Base-by-base conservation (phyloP, 2,888 invertebrate genomes). In the Andrena hattorfiana region DNA sequence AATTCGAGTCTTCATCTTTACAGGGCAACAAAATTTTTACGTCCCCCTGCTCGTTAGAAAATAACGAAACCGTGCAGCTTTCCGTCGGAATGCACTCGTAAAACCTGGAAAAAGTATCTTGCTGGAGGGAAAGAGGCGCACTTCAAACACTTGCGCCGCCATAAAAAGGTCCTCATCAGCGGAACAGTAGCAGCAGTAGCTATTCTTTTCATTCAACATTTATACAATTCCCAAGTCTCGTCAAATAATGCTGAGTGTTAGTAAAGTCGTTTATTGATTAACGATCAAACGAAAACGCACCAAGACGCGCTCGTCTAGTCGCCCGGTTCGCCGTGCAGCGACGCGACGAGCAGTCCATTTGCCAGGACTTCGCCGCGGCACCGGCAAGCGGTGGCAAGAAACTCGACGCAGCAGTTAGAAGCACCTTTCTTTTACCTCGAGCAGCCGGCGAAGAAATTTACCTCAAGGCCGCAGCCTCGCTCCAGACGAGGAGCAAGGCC, bases 401-500 rank as follows among this genome's bases (percentile, higher is more conserved):
- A 42, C 35, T 63, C 28, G 10, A 62, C 62, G 7, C 16, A 7
- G 16, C 62, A 23, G 32, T 62, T 28, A 8, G 30, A 8, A n/a
- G 32, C 10, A 7, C 20, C 62, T 62, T 35, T 35, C 20, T n/a
- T 60, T 7, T 7, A 7, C 56, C 56, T 56, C 56, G 56, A 56
- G 42, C 13, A 16, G 5, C 1, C 23, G 23, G 13, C 2, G n/a
- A 32, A 42, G 49, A 35, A 62, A 82, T 84, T 95, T 94, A 97
- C 97, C 97, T 94, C 96, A 92, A 84, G n/a, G 91, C 91, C 54
- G 91, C 97, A 89, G 97, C 97, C 93, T 97, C 97, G 96, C 97
- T 97, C 94, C 97, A 97, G 87, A 97, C 95, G 62, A 97, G 95
- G 86, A 97, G 95, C 91, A 97, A 95, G 13, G 97, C 96, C 96